Conservation (phyloP, 2,113 vertebrate species). For the Pterocles gutturalis region DNA sequence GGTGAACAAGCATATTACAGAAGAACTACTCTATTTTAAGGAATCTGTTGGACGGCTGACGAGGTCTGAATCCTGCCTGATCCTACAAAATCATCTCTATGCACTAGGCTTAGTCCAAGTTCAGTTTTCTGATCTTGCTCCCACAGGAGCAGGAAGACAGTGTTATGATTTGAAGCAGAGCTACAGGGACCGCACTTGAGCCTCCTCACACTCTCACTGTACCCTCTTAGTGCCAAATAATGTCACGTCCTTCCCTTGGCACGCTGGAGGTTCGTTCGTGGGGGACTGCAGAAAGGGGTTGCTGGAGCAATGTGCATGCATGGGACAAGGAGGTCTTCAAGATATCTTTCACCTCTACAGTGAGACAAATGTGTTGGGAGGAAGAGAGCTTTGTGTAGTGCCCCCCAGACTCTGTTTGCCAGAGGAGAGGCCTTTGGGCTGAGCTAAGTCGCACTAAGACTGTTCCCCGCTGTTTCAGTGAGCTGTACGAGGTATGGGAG, state of each 20-base stretch:
- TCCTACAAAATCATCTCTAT: not conserved
- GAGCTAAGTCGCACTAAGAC: not conserved
- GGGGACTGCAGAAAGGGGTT: not conserved
- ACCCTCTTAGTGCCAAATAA: not conserved
- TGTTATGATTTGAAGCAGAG: not conserved
- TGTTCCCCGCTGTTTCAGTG: constrained; percentile 71
- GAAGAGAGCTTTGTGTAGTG: not conserved
- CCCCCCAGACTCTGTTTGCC: not conserved
- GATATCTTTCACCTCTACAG: not conserved
- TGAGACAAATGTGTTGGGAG: not conserved
- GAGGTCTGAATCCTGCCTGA: constrained; percentile 63
- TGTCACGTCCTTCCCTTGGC: not conserved
- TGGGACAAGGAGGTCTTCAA: not conserved
- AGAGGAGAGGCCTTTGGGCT: not conserved
- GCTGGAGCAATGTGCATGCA: not conserved
- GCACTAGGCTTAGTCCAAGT: not conserved
- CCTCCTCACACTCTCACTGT: not conserved
- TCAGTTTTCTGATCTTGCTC: not conserved
- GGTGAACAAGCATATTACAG: constrained; percentile 81
- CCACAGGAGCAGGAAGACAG: not conserved
- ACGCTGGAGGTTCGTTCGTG: accelerated
- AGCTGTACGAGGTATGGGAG: constrained; percentile 78
- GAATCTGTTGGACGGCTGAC: constrained; percentile 80
- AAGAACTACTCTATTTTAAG: constrained; percentile 85
- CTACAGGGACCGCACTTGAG: not conserved